Evolutionary conservation across 2,888 invertebrate species (phyloP), one percentile per base, ranked within the genome.

Genomic region (Acheta domesticus): DNA sequence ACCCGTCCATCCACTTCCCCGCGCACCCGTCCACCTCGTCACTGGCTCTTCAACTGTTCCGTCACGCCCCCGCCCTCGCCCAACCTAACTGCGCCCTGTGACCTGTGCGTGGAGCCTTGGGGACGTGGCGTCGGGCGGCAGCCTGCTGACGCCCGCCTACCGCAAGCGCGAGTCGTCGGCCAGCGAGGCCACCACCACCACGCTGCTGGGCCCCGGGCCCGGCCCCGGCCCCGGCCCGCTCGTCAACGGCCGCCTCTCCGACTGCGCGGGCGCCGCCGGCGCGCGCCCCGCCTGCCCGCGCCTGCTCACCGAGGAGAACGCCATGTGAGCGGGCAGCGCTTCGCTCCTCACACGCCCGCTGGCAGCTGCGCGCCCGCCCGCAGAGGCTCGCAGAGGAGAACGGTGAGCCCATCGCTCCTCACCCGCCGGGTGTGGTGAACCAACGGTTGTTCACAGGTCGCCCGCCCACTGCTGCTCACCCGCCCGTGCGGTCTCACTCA

Each of bases 141-240:
- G 62, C 62, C 62, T 62, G 16, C 62, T 62, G n/a, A 62, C 62
- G 62, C 62, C 62, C 62, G 62, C 62, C 81, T 91, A 90, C 85
- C 89, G 90, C 84, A 94, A 94, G 87, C 89, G 94, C 81, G 94
- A 94, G 87, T 94, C 94, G 8, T 92, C 93, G 82, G 91, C 93
- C 20, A 93, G 94, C 79, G 94, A 94, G 87, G 91, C 92, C 79
- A 94, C 94, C 74, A 94, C 94, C 80, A 94, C 94, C 19, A 94
- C 94, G 11, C 88, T 93, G 83, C 90, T 94, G 83, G 89, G 89
- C 16, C 85, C 87, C 20, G 86, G 87, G 80, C 86, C 86, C n/a
- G n/a, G n/a, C n/a, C n/a, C n/a, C n/a, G 89, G 89, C 16, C 85
- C 87, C 20, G 86, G 87, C 80, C 86, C 86, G 21, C 86, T 87